Evolutionary conservation across 2,888 invertebrate species (phyloP).

Genomic region (Chloromyia formosa): DNA sequence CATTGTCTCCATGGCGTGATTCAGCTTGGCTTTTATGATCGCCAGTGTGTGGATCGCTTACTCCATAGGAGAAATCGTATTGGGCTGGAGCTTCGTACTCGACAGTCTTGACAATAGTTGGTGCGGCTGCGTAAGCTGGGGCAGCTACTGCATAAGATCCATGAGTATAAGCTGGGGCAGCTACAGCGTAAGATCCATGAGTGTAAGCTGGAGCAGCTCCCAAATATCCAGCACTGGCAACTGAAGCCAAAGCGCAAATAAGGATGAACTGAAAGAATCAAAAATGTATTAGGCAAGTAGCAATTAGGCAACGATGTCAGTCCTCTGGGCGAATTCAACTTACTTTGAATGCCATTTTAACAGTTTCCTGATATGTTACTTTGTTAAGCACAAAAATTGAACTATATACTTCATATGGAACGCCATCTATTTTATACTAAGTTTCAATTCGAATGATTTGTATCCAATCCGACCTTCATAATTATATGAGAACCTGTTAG

Average conservation of each 20-base stretch:
- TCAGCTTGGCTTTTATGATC: slow-evolving; percentile 67
- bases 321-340: no score
- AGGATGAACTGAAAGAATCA: not conserved
- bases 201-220: not conserved
- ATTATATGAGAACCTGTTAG: no score
- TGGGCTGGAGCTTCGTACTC: slow-evolving; percentile 62
- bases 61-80: slow-evolving; percentile 66
- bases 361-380: not conserved
- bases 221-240: not conserved
- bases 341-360: slow-evolving; percentile 44
- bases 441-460: no score
- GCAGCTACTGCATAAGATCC: not conserved
- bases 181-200: not conserved
- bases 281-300: not conserved
- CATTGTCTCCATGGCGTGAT: slow-evolving; percentile 66
- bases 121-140: slow-evolving; percentile 52
- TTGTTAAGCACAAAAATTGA: slow-evolving; percentile 1
- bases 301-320: not conserved
- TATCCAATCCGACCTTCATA: no score
- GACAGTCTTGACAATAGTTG: slow-evolving; percentile 44
- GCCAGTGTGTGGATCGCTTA: slow-evolving; percentile 66
- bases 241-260: not conserved
- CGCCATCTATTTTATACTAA: no score
- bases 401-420: not conserved
- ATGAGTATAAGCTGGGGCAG: slow-evolving; percentile 45